Evolutionary conservation across 2,113 vertebrate genomes (phyloP), one percentile per base, ranked within the genome.

Genomic region (Anas platyrhynchos): DNA sequence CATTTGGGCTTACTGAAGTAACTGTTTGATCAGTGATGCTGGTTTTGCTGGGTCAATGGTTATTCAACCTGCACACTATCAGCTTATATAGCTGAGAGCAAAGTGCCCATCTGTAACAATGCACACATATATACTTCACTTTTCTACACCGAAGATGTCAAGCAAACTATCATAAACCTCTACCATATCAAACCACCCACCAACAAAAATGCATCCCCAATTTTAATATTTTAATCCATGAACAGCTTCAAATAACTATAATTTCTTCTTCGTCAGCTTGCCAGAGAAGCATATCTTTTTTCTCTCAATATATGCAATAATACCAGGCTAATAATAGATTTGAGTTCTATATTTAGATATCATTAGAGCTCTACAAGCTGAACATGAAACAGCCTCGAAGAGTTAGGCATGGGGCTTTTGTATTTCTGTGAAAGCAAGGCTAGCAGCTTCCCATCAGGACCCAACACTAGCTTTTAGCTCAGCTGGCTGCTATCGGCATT

Each of bases 261-360:
- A 83, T 65, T 89, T 81, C 31, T 85, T 87, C 80, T 76, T 75
- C 58, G 76, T 44, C 46, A 74, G 48, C 29, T 68, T 90, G 46
- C 38, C 65, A 91, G 56, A 92, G 31, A 86, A 93, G 85, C 5
- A 17, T 38, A 22, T 4, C 26, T 88, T 55, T 63, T 81, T 32
- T n/a, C 46, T 87, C 34, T 79, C 38, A 54, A n/a, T 56, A 46
- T 81, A 83, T 78, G 43, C n/a, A 34, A 75, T 5, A 88, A 14
- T 59, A 87, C 34, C 0, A 1, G 48, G 54, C 73, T 87, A 95
- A 75, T 48, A 94, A 89, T 69, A 95, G 27, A 85, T 86, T 92
- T 93, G 84, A 50, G 83, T 80, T 76, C 89, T 88, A 52, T 86
- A 77, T 93, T 94, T 97, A 86, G 43, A 20, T 50, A 89, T 43